These are phyloP conservation scores for Pollenia angustigena DNA, from an alignment of 2,888 invertebrate genomes.

Conservation along the genomic window DNA sequence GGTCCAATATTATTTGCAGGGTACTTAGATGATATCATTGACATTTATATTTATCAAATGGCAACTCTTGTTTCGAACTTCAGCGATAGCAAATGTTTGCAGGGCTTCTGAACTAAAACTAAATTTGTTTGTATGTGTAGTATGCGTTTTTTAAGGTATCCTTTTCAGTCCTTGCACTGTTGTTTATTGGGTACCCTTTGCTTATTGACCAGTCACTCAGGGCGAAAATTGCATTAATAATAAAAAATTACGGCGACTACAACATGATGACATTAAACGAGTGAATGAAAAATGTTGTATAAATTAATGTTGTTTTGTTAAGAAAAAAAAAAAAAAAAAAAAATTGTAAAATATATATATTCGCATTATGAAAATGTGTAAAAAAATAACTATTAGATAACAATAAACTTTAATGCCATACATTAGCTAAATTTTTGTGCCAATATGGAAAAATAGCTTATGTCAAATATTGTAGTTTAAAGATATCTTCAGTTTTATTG, in stretches of 20 bases:
- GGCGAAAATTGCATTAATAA: slow-evolving; percentile 12
- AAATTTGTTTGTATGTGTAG: background rate
- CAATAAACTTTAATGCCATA: slow-evolving; percentile 57
- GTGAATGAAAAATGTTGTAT: background rate
- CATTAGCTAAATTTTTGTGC: background rate
- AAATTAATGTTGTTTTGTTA: background rate
- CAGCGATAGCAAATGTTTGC: too few relatives aligned
- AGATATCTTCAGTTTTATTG: too few relatives aligned
- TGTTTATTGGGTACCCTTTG: slow-evolving; percentile 20
- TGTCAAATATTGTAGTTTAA: too few relatives aligned
- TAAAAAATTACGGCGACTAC: background rate
- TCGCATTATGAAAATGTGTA: slow-evolving; percentile 7
- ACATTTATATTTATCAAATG: too few relatives aligned
- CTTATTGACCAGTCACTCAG: slow-evolving; percentile 61
- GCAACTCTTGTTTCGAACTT: too few relatives aligned
- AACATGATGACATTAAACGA: background rate
- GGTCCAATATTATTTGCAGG: too few relatives aligned
- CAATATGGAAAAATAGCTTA: too few relatives aligned
- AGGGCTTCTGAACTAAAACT: background rate
- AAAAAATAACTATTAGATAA: slow-evolving; percentile 46
- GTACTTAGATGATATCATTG: too few relatives aligned
- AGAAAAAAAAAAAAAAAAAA: too few relatives aligned
- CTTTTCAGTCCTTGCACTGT: background rate
- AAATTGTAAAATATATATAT: slow-evolving; percentile 12
- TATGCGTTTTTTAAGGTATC: too few relatives aligned